phyloP scores from a whole-genome alignment of 2,113 vertebrate genomes.

The Mola mola region DNA sequence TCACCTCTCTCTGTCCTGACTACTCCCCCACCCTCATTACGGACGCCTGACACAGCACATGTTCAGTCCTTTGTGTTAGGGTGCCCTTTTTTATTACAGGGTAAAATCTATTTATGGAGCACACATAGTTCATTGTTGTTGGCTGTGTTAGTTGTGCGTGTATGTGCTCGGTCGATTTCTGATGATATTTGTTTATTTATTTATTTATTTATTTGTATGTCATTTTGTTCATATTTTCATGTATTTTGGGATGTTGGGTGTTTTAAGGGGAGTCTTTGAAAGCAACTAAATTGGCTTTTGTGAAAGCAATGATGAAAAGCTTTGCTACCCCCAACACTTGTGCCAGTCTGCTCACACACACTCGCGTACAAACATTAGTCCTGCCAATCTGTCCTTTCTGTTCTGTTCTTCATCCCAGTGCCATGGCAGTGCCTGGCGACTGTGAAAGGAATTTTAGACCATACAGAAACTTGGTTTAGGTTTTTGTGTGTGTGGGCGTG shows the following conservation, averaged over 20 bases:
- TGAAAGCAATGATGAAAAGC: constrained; percentile 48
- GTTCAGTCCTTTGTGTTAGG: constrained; percentile 55
- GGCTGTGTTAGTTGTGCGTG: no score
- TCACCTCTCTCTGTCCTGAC: constrained; percentile 2
- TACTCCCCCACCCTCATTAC: constrained; percentile 49
- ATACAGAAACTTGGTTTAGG: constrained; percentile 2
- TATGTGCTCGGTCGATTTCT: no score
- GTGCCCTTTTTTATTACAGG: constrained; percentile 55
- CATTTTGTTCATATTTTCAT: constrained; percentile 1
- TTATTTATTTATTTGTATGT: not conserved
- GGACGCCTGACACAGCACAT: constrained; percentile 68
- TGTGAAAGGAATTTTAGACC: constrained; percentile 66
- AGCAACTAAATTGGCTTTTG: constrained; percentile 10
- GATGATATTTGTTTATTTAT: constrained; percentile 7
- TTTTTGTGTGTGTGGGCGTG: constrained; percentile 35
- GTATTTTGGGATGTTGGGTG: constrained; percentile 12
- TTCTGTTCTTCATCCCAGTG: constrained; percentile 56
- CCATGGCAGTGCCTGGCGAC: constrained; percentile 49
- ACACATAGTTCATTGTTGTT: constrained; percentile 24
- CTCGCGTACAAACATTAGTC: constrained; percentile 30
- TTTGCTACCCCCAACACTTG: constrained; percentile 13
- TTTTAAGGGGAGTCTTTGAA: constrained; percentile 40
- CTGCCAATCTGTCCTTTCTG: constrained; percentile 57
- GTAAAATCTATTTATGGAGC: constrained; percentile 54
- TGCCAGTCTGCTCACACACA: constrained; percentile 38